phyloP scores from a whole-genome alignment of 2,113 vertebrate genomes.

The Hyla sarda region DNA sequence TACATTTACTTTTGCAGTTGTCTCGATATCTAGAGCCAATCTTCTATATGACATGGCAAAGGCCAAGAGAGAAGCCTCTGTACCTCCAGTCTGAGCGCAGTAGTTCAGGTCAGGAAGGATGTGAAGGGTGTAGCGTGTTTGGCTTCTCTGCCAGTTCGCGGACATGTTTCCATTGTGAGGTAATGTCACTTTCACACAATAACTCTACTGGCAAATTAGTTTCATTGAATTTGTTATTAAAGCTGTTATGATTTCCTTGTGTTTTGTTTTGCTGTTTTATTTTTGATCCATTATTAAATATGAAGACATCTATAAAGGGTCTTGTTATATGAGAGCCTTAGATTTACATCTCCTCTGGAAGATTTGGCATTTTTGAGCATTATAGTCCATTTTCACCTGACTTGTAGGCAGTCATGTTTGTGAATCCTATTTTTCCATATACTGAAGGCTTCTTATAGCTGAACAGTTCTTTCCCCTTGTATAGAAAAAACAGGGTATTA shows the following conservation, averaged over 20 bases:
- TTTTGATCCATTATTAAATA: not conserved
- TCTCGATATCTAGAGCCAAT: not conserved
- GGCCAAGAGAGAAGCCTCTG: conserved; percentile 26
- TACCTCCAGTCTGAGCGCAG: conserved; percentile 71
- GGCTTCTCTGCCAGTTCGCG: conserved; percentile 64
- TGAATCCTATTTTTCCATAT: no score
- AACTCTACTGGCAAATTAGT: conserved; percentile 6
- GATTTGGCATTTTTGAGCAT: not conserved
- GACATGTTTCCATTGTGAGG: conserved; percentile 63
- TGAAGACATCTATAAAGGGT: not conserved
- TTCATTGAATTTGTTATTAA: not conserved
- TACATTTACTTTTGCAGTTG: not conserved
- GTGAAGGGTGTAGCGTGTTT: conserved; percentile 67
- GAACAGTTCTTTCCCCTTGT: no score
- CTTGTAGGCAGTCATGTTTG: no score
- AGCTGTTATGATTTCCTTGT: not conserved
- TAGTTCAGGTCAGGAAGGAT: conserved; percentile 75
- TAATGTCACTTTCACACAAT: conserved; percentile 47
- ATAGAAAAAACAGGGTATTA: no score
- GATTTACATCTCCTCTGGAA: not conserved
- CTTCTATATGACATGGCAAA: not conserved
- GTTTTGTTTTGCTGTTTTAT: not conserved
- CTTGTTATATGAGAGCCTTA: not conserved
- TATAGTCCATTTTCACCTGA: no score
- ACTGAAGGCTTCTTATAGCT: no score